A percentile compares a stretch with the other conserved stretches of the same genome.
Evolutionary conservation across 2,797 vertebrate genomes (phyloP).

Genomic region (Euthynnus affinis): DNA sequence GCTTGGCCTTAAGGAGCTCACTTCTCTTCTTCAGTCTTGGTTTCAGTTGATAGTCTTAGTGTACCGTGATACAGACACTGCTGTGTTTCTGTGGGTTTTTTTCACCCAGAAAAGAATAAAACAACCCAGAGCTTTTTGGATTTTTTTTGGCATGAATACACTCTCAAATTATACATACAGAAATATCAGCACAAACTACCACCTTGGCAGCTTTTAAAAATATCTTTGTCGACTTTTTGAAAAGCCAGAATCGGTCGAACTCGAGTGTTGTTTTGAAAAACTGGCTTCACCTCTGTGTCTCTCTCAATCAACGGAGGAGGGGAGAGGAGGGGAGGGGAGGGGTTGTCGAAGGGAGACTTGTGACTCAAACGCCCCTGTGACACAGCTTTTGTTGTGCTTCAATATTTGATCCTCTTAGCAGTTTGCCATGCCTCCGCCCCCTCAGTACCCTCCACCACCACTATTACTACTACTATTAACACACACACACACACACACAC

Average conservation of each 20-base stretch:
- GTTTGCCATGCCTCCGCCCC: slow-evolving; percentile 88
- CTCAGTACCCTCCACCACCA: slow-evolving; percentile 65
- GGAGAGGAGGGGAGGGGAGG: slow-evolving; percentile 55
- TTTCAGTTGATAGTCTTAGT: slow-evolving; percentile 9
- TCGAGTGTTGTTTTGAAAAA: slow-evolving; percentile 11
- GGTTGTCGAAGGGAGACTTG: slow-evolving; percentile 90
- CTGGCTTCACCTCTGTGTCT: slow-evolving; percentile 45
- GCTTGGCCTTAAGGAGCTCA: slow-evolving; percentile 47
- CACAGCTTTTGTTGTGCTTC: slow-evolving; percentile 97
- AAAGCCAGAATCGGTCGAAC: slow-evolving; percentile 10
- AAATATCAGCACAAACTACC: slow-evolving; percentile 66
- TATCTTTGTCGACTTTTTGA: slow-evolving; percentile 33
- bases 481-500: slow-evolving; percentile 51
- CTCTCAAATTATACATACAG: slow-evolving; percentile 47
- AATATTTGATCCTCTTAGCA: slow-evolving; percentile 98
- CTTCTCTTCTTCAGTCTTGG: slow-evolving; percentile 51
- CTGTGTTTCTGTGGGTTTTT: slow-evolving; percentile 40
- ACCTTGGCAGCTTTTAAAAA: slow-evolving; percentile 62
- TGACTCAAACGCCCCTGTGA: slow-evolving; percentile 96
- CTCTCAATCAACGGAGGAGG: slow-evolving; percentile 32
- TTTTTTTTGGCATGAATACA: slow-evolving; percentile 32
- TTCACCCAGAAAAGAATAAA: slow-evolving; percentile 50
- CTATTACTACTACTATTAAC: slow-evolving; percentile 58
- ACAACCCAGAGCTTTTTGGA: slow-evolving; percentile 50
- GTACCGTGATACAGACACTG: slow-evolving; percentile 39